Base-by-base conservation (phyloP, 92 coral and sea anemone species). In the Montipora capitata region DNA sequence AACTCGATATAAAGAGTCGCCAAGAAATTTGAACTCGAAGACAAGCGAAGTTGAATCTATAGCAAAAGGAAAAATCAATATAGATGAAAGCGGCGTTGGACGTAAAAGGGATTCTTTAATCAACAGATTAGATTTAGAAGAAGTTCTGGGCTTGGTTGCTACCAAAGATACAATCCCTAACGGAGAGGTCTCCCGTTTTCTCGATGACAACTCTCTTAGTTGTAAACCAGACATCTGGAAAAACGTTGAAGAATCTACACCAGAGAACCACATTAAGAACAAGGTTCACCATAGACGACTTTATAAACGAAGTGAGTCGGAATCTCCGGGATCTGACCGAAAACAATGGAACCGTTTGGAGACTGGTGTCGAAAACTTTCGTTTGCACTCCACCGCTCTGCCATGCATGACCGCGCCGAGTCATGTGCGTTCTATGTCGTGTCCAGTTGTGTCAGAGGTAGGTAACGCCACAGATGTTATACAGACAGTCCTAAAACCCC, bases 361-460 rank as follows among this genome's bases (percentile, higher is more conserved):
- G 89, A n/a, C 76, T 48, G 82, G 48, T 3, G 82, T 44, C 38
- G 61, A 62, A 4, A 57, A 63, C 48, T 2, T 66, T 83, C 12
- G 72, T 27, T 72, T 74, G 44, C 80, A 42, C 66, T 76, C 89
- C 67, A 18, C 81, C 1, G 5, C 73, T 10, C 52, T 41, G 59
- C 3, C 49, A 15, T 40, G 10, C 17, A 76, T 10, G 7, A 41
- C 69, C 52, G 18, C 82, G 76, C 18, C 64, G 40, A 85, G 35
- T 16, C 48, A 40, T 4, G 73, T 76, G 15, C 87, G 93, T 3
- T 89, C 93, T 13, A n/a, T 70, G 12, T 90, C 96, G 17, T 90
- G 96, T n/a, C 96, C 96, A 68, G 92, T 89, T 10, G 65, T 93
- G 27, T 85, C 96, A 13, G 91, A 93, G 96, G 96, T 89, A 66